Evolutionary conservation across 1,140 invertebrate species (phyloP), one percentile per base, ranked within the genome.

Genomic region (Pseudomyrmex flavicornis): DNA sequence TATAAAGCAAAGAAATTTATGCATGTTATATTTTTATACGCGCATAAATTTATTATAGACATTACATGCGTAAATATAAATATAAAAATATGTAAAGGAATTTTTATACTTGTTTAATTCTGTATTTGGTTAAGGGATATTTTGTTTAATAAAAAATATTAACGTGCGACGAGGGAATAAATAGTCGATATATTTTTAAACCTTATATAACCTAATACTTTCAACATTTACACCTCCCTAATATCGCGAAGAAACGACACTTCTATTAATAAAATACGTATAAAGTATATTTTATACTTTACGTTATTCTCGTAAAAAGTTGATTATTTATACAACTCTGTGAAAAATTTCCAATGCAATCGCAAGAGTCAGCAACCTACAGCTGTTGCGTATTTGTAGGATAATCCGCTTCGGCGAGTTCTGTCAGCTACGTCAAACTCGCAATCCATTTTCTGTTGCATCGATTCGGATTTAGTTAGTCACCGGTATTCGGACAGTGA

Each of bases 391-490:
- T 8, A 72, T 70, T 70, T 80, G 54, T 80, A 80, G 76, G 20
- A 70, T 80, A 80, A 80, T 80, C 66, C 66, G 66, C 76, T 80
- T 80, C 76, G 46, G 66, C 44, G 66, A 80, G 56, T 61, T 80
- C 76, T 80, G 76, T 80, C 76, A 80, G 69, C 54, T 80, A 72
- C 44, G 76, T 80, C 76, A 70, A 80, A 72, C 66, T 72, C 44
- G 66, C 66, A 80, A 80, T 80, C 66, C 66, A 80, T 80, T 80
- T 80, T 80, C 76, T 80, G 76, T 80, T 80, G 76, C 76, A 80
- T 80, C 76, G 56, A 80, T 80, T 80, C 66, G 76, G 66, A 80
- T 80, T 80, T 82, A 82, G 79, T 75, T 82, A 82, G 79, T 82
- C 72, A 82, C 61, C 48, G 48, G 70, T n/a, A 75, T 82, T 82